Evolutionary conservation across 2,888 invertebrate species (phyloP).

Genomic region (Zaprionus obscuricornis): DNA sequence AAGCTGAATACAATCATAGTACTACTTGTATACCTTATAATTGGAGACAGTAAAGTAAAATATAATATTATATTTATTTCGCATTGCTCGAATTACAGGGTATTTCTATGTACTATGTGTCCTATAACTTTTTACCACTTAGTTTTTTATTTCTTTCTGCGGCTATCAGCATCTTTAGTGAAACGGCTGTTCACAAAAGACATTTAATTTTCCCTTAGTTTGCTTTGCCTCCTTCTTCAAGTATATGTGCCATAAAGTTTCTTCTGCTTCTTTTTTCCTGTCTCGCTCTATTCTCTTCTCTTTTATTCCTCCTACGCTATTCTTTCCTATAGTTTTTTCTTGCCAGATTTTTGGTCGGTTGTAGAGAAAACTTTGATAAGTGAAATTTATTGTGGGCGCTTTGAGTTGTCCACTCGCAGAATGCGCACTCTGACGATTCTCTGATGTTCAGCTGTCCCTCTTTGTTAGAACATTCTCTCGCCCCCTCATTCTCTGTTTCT

Average conservation of each 20-base stretch:
- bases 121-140: conserved; percentile 1
- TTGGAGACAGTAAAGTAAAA: too few species aligned
- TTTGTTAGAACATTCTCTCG: too few species aligned
- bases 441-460: conserved; percentile 21
- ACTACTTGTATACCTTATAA: too few species aligned
- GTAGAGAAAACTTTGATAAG: conserved; percentile 69
- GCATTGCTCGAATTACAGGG: too few species aligned
- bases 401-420: conserved; percentile 55
- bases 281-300: conserved; percentile 12
- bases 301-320: conserved; percentile 12
- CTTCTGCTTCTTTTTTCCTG: conserved; percentile 35
- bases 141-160: conserved; percentile 19
- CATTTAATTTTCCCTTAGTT: conserved; percentile 72
- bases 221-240: conserved; percentile 51
- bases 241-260: conserved; percentile 71
- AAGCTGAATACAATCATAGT: too few species aligned
- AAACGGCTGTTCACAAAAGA: conserved; percentile 72
- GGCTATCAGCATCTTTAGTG: conserved; percentile 47
- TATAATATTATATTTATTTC: too few species aligned
- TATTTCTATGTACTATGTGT: conserved; percentile 15
- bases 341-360: conserved; percentile 50
- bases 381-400: conserved; percentile 72
- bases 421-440: conserved; percentile 55
- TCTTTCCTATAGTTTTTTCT: conserved; percentile 21
- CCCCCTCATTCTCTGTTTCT: too few species aligned